Conservation (phyloP, 2,113 vertebrate species). For the Calyptomena viridis region DNA sequence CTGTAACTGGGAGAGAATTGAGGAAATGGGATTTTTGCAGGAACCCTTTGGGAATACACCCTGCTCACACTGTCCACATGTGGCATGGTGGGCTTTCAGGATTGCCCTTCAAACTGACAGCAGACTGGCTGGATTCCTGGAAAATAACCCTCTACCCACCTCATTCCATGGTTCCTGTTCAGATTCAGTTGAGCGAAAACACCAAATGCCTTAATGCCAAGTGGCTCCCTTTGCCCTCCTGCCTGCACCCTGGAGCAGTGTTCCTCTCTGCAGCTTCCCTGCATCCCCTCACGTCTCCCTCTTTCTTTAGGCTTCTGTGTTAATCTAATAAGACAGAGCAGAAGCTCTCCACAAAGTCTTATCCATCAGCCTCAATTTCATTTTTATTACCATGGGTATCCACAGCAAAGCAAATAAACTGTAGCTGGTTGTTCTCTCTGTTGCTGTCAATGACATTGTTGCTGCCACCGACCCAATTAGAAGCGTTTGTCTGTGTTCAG, state of each 20-base stretch:
- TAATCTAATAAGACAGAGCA: not conserved
- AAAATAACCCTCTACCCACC: not conserved
- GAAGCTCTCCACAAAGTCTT: not conserved
- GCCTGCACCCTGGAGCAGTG: not conserved
- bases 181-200: not conserved
- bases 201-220: fast-evolving
- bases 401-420: not conserved
- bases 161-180: not conserved
- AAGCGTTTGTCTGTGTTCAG: slow-evolving; percentile 1
- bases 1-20: not conserved
- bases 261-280: not conserved
- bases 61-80: fast-evolving
- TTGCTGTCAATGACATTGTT: slow-evolving; percentile 9
- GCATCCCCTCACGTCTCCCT: fast-evolving
- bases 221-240: not conserved
- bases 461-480: slow-evolving; percentile 38
- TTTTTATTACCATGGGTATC: not conserved
- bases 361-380: not conserved
- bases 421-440: not conserved
- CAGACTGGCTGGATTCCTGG: not conserved
- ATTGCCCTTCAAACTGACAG: not conserved
- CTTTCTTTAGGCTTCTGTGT: not conserved
- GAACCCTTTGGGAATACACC: fast-evolving
- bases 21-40: not conserved
- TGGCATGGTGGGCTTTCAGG: fast-evolving